Percentiles rank a stretch among this genome's conserved stretches.
Evolutionary conservation across 1,140 invertebrate species (phyloP).

Genomic region (Caenorhabditis brenneri): DNA sequence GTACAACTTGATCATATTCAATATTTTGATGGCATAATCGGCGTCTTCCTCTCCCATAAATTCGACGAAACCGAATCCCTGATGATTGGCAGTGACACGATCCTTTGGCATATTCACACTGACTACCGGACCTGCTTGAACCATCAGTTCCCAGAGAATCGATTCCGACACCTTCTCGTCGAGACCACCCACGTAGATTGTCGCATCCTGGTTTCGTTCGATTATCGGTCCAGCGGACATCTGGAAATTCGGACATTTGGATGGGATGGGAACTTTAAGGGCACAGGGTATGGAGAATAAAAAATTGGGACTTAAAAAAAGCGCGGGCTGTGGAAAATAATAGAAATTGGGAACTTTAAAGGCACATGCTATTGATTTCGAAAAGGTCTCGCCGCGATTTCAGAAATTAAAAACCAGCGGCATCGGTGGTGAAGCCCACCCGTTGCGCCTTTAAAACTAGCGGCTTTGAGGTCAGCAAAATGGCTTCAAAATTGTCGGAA

Average conservation of each 20-base stretch:
- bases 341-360: too few species aligned
- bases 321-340: too few species aligned
- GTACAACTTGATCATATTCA: constrained; percentile 99
- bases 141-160: constrained; percentile 96
- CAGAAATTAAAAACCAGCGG: too few species aligned
- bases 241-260: constrained; percentile 14
- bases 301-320: too few species aligned
- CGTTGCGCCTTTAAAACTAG: too few species aligned
- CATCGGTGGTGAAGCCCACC: too few species aligned
- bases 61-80: constrained; percentile 92
- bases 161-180: constrained; percentile 98
- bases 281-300: too few species aligned
- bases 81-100: constrained; percentile 94
- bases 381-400: too few species aligned
- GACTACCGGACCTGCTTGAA: constrained; percentile 89
- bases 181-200: constrained; percentile 97
- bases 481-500: too few species aligned
- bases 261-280: not conserved
- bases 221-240: constrained; percentile 95
- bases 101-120: constrained; percentile 99
- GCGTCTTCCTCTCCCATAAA: constrained; percentile 99
- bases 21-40: constrained; percentile 99
- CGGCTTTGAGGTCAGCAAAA: too few species aligned
- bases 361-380: too few species aligned
- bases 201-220: constrained; percentile 87